Evolutionary conservation across 1,140 invertebrate genomes (phyloP), one percentile per base, ranked within the genome.

Genomic region (Zaprionus inermis): DNA sequence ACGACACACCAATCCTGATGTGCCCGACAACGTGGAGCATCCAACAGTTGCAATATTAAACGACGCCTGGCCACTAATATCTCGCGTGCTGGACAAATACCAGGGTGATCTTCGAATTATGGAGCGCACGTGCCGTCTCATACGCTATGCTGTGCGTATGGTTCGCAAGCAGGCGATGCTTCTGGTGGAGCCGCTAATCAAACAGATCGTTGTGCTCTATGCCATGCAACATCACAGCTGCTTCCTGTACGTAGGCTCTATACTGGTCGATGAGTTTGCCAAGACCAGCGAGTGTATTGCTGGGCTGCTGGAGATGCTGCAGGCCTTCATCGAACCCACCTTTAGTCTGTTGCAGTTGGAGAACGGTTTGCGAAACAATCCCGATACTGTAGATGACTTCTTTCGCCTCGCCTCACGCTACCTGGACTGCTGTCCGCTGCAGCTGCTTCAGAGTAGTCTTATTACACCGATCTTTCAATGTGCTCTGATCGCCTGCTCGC

Each of bases 301-400:
- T 1, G 96, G 96, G 11, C 93, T 99, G 3, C 91, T 98, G 34
- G 94, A 95, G 75, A 98, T 99, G 97, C 93, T 99, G 76, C 94
- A 97, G 93, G 97, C 96, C 44, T 96, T 98, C 86, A 95, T 98
- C 82, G 94, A 94, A 61, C 96, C 97, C 49, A 97, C 98, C 38
- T 98, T 99, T 92, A 93, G 94, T 51, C 91, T 98, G 79, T 93
- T 99, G 56, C 95, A 97, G 91, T 94, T 94, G 83, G 93, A 94
- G 61, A 94, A 95, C 72, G 97, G 97, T 1, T 93, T 99, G 9
- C 94, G 95, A 67, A 96, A 98, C 92, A 96, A 99, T 94, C 98
- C 99, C 0, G 98, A 99, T 81, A 99, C 98, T 0, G 97, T 99
- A 0, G 99, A 99, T 92, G 99, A 99, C 92, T 95, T 99, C 64